Percentiles rank a stretch among this genome's conserved stretches.
These are phyloP conservation scores for Dipodomys stephensi DNA, from an alignment of 2,113 vertebrate species.

Conservation along the genomic window DNA sequence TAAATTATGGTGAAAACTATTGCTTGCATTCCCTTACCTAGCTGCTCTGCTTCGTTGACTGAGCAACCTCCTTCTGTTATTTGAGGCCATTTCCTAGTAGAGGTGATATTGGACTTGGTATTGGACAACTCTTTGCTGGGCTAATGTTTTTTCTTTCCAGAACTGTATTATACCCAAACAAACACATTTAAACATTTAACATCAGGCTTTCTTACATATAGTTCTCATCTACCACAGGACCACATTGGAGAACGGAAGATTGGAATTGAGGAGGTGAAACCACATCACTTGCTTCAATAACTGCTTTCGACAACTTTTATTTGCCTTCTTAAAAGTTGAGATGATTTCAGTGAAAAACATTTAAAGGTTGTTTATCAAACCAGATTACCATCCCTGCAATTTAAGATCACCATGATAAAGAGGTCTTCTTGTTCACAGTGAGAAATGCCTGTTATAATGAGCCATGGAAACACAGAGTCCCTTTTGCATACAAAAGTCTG, in stretches of 20 bases:
- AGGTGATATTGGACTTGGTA: neutral
- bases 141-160: conserved; percentile 12
- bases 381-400: neutral
- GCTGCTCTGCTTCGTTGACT: neutral
- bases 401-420: neutral
- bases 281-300: neutral
- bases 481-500: neutral
- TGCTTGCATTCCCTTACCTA: neutral
- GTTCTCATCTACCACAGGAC: neutral
- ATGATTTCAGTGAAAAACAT: conserved; percentile 2
- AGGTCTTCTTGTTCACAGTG: neutral
- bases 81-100: conserved; percentile 8
- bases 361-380: neutral
- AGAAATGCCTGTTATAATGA: conserved; percentile 20
- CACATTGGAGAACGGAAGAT: neutral
- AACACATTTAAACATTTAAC: neutral
- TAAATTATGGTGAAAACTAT: neutral
- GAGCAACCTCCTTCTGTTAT: neutral
- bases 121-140: neutral
- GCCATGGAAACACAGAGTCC: neutral
- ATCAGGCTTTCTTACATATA: neutral
- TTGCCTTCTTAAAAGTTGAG: neutral
- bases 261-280: neutral
- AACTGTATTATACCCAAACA: conserved; percentile 11
- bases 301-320: neutral